Evolutionary conservation across 2,113 vertebrate species (phyloP).

Genomic region (Cavia porcellus): DNA sequence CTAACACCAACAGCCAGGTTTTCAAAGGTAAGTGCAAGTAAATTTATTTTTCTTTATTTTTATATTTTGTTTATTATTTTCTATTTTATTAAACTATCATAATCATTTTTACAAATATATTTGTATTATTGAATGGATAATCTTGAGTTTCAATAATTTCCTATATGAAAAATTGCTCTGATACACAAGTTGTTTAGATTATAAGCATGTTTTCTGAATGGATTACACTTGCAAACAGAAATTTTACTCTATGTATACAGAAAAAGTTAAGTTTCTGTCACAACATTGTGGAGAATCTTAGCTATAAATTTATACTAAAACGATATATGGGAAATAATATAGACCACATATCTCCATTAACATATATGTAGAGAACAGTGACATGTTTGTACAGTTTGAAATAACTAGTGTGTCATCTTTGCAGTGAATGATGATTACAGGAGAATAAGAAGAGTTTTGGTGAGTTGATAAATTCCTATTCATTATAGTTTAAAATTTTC

Average conservation of each 20-base stretch:
- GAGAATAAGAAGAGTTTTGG: rapidly evolving
- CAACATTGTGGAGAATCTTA: neutral
- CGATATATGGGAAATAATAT: neutral
- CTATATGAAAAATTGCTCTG: neutral
- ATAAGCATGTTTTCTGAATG: neutral
- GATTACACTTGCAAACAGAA: neutral
- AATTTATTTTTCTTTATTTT: neutral
- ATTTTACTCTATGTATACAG: neutral
- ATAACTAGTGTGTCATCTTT: neutral
- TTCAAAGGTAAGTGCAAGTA: neutral
- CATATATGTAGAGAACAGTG: neutral
- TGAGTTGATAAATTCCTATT: neutral
- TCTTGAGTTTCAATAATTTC: neutral
- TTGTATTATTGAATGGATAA: neutral
- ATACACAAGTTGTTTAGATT: neutral
- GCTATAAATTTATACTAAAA: neutral
- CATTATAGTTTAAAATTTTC: neutral
- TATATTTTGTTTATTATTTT: neutral
- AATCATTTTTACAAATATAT: neutral
- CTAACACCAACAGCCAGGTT: neutral
- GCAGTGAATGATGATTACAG: neutral
- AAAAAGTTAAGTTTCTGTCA: neutral
- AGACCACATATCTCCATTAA: neutral
- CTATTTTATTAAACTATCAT: neutral
- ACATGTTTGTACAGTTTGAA: neutral